Evolutionary conservation across 2,888 invertebrate species (phyloP).

Genomic region (Nasonia oneida): DNA sequence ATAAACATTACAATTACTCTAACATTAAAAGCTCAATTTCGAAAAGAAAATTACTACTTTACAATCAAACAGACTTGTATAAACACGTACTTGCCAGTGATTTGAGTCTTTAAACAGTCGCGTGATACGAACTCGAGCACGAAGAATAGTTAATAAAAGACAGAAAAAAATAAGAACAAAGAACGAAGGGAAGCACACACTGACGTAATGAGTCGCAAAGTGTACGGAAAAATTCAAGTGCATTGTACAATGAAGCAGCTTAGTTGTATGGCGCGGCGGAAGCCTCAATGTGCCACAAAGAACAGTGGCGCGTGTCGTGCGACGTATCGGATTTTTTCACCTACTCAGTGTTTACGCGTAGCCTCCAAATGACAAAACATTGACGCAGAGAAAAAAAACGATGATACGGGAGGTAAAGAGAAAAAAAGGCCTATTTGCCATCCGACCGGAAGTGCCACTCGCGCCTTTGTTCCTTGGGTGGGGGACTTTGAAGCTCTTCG

Average conservation of each 20-base stretch:
- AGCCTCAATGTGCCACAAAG: constrained; percentile 65
- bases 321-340: constrained; percentile 51
- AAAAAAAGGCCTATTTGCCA: constrained; percentile 40
- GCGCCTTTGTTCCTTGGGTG: constrained; percentile 66
- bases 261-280: constrained; percentile 71
- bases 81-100: constrained; percentile 76
- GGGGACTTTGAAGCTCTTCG: constrained; percentile 64
- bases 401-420: neutral
- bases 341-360: constrained; percentile 15
- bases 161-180: constrained; percentile 1
- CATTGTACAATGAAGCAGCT: constrained; percentile 71
- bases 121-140: constrained; percentile 60
- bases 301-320: constrained; percentile 64
- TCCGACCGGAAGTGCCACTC: constrained; percentile 60
- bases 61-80: constrained; percentile 61
- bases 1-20: constrained; percentile 29
- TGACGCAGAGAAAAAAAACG: constrained; percentile 1
- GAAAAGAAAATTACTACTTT: constrained; percentile 58
- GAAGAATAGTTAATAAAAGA: constrained; percentile 28
- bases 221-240: constrained; percentile 62
- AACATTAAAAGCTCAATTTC: constrained; percentile 44
- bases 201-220: constrained; percentile 62
- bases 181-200: constrained; percentile 58
- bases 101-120: constrained; percentile 69
- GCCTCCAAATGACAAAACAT: neutral